Conservation (phyloP, 2,113 vertebrate species). For the Nibea albiflora region DNA sequence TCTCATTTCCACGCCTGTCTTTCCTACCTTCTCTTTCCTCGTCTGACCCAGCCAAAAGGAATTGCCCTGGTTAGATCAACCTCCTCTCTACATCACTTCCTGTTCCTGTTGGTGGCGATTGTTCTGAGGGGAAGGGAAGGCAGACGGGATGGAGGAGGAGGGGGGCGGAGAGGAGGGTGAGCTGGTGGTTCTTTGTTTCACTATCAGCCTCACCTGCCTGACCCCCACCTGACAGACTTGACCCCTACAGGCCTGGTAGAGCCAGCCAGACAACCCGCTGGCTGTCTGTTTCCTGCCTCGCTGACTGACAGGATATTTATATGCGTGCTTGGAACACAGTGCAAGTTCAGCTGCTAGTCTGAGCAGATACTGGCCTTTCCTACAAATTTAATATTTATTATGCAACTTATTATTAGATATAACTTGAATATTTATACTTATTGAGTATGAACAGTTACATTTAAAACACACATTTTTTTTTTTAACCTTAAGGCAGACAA, state of each 20-base stretch:
- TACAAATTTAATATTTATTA: neutral
- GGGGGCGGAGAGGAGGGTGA: neutral
- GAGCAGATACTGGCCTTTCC: neutral
- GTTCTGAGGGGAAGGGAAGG: constrained; percentile 75
- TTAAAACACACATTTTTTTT: neutral
- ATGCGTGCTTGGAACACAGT: constrained; percentile 27
- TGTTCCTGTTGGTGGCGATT: constrained; percentile 75
- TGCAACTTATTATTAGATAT: neutral
- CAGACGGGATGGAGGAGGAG: constrained; percentile 57
- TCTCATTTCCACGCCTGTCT: constrained; percentile 56
- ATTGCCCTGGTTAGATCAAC: constrained; percentile 72
- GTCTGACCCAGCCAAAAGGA: constrained; percentile 61
- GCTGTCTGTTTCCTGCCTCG: constrained; percentile 63
- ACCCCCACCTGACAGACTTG: constrained; percentile 69
- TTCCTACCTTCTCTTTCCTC: constrained; percentile 60
- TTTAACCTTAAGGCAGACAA: neutral
- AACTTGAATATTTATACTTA: neutral
- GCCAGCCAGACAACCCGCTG: constrained; percentile 53
- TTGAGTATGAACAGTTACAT: too few relatives aligned
- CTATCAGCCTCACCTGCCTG: constrained; percentile 69
- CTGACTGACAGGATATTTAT: constrained; percentile 72
- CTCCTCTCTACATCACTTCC: constrained; percentile 76
- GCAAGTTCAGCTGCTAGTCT: neutral
- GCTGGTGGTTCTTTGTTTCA: constrained; percentile 64
- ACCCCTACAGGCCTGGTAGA: constrained; percentile 59